Base-by-base conservation (phyloP, 2,888 invertebrate genomes). In the Rutpela maculata region DNA sequence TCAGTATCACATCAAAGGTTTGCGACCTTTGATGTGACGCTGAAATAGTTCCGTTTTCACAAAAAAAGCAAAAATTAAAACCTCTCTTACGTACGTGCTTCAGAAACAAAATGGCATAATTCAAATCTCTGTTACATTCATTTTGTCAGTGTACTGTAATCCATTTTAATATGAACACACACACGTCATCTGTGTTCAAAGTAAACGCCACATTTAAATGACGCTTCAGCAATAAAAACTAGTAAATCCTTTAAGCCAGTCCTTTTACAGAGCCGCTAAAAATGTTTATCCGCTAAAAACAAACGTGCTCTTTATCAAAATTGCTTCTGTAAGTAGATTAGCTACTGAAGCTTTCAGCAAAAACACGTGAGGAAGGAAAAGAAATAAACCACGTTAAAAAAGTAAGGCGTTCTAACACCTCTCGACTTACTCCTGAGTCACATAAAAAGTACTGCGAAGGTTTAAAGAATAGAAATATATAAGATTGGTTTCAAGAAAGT, bases 271-370 rank as follows among this genome's bases (percentile, higher is more conserved):
- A 26, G 19, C 59, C 59, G 63, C 38, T 59, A 35, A 70, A 70
- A 70, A 70, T 59, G 69, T 70, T 70, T 57, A 57, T 59, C 69
- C 59, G 59, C 69, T 59, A 70, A 70, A 70, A 70, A 31, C 69
- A 70, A 70, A 70, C 59, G 69, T 38, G 31, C 59, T 74, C 74
- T 67, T 74, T 59, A 74, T 60, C 55, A 57, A 57, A 74, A 74
- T 74, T 67, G 74, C 74, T 67, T 73, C 50, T 43, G 43, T 74
- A 74, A 74, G 74, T 74, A 67, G 74, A 74, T 74, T 74, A 74
- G 74, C 59, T 35, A 19, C 19, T 35, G 12, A 59, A 38, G 59
- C 59, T 59, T 70, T 59, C 38, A 35, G 19, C 59, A 56, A 70
- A 70, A 59, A 70, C 59, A 57, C 56, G 26, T 55, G 68, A 55